Evolutionary conservation across 2,113 vertebrate genomes (phyloP), one percentile per base, ranked within the genome.

Genomic region (Dermatemys mawii): DNA sequence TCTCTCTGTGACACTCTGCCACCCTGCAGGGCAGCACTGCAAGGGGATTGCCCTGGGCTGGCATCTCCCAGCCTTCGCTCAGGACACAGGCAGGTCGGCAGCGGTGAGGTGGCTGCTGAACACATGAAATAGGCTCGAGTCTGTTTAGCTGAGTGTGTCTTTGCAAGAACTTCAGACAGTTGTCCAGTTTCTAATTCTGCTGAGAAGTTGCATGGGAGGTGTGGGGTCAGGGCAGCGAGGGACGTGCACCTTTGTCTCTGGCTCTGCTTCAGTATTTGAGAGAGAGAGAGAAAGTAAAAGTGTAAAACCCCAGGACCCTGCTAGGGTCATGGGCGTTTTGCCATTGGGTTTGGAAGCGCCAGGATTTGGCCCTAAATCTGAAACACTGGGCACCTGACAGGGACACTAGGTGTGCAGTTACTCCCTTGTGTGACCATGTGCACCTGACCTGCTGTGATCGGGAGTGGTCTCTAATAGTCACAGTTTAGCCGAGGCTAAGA

Each of bases 291-390:
- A 19, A 11, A 19, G 19, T 21, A 27, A 24, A 2, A 12, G 79
- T 21, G 8, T 49, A 84, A 88, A 35, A 13, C 1, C 6, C 19
- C 10, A 29, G 49, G 10, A n/a, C 84, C 21, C 73, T 80, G 50
- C 78, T 63, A 81, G 63, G 49, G 55, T 0, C 46, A 12, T 5
- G 26, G 32, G 24, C 3, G 78, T 91, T 90, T 83, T 44, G 86
- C 90, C 87, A 75, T 1, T 27, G 46, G 87, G 78, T 49, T 84
- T 60, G 13, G 4, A 3, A 75, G 35, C 78, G 63, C 86, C 83
- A 78, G 41, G 88, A 9, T 53, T 89, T 93, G 85, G 87, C 92
- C 87, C 90, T 84, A 53, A 78, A 83, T 79, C 84, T 83, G 90
- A n/a, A 67, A 51, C 90, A 87, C 48, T 48, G 22, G 49, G 10